Evolutionary conservation across 1,140 invertebrate species (phyloP).

Genomic region (Drosophila burlai): DNA sequence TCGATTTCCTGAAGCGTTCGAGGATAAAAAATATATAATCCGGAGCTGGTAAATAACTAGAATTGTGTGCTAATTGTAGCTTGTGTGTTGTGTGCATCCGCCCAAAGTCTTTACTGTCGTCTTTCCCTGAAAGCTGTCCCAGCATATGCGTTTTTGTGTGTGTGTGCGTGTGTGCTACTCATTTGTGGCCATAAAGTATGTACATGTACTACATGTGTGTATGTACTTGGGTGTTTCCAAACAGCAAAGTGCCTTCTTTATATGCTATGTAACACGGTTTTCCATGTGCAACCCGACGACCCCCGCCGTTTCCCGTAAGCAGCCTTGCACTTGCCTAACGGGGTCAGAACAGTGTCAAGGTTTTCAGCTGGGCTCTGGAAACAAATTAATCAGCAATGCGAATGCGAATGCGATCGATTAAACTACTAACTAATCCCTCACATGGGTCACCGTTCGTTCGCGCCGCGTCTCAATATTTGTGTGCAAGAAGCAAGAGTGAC

Average conservation of each 20-base stretch:
- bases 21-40: conserved; percentile 23
- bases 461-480: conserved; percentile 8
- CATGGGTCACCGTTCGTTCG: conserved; percentile 8
- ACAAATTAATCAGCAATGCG: conserved; percentile 43
- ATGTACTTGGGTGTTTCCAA: conserved; percentile 33
- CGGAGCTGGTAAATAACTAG: conserved; percentile 63
- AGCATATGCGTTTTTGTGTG: conserved; percentile 20
- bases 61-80: conserved; percentile 27
- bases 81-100: conserved; percentile 65
- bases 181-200: conserved; percentile 12
- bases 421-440: conserved; percentile 15
- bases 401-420: conserved; percentile 47
- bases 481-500: conserved; percentile 20
- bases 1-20: conserved; percentile 37
- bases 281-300: neutral
- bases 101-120: conserved; percentile 9
- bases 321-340: conserved; percentile 37
- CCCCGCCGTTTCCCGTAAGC: neutral
- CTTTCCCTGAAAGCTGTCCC: neutral
- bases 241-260: conserved; percentile 6
- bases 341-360: conserved; percentile 36
- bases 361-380: conserved; percentile 40
- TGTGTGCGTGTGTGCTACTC: conserved; percentile 11
- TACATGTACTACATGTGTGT: conserved; percentile 4
- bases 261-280: conserved; percentile 6